Evolutionary conservation across 2,888 invertebrate species (phyloP).

Genomic region (Melanostoma mellinum): DNA sequence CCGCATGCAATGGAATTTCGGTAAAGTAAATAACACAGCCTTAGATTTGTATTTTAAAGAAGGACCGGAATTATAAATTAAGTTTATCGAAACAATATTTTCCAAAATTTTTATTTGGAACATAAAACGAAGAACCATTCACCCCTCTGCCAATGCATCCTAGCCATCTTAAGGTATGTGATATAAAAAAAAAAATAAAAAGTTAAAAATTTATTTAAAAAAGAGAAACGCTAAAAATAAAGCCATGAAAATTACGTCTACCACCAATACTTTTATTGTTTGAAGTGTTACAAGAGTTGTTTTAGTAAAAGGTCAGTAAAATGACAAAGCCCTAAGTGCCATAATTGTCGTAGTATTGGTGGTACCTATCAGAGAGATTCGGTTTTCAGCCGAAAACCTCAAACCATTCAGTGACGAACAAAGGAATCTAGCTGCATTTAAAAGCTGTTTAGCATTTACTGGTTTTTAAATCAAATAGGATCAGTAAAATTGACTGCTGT

Average conservation of each 20-base stretch:
- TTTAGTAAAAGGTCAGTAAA: no score
- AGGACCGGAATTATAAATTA: slow-evolving; percentile 19
- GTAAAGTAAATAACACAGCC: slow-evolving; percentile 78
- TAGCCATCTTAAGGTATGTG: slow-evolving; percentile 69
- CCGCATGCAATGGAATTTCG: slow-evolving; percentile 80
- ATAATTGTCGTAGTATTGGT: no score
- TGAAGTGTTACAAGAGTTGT: no score
- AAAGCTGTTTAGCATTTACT: no score
- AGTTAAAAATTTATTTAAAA: slow-evolving; percentile 43
- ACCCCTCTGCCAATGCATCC: slow-evolving; percentile 54
- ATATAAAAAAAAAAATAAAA: slow-evolving; percentile 34
- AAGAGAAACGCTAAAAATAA: slow-evolving; percentile 1
- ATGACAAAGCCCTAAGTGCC: no score
- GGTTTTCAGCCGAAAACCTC: no score
- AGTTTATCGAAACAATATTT: neutral
- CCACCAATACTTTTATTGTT: no score
- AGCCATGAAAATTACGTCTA: neutral
- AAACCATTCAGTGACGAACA: no score
- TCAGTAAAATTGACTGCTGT: no score
- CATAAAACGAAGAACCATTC: slow-evolving; percentile 32
- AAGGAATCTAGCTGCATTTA: no score
- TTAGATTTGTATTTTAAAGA: slow-evolving; percentile 75
- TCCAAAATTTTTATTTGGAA: neutral
- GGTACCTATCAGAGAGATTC: no score
- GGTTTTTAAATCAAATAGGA: no score